Conservation (phyloP, 2,888 invertebrate species). For the Ganaspis brasiliensis region DNA sequence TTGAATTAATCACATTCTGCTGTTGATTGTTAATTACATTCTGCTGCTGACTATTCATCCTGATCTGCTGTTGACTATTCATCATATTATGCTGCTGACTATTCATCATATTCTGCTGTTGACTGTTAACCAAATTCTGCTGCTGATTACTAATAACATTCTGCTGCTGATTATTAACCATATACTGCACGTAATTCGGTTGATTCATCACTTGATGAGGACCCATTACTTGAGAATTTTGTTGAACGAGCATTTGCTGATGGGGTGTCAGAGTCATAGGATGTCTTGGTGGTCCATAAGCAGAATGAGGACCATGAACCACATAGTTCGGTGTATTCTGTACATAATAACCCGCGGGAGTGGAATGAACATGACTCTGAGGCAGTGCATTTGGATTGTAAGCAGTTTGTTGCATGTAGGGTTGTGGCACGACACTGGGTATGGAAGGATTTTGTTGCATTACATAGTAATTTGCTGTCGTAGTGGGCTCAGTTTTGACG, state of each 20-base stretch:
- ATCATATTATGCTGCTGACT: constrained; percentile 42
- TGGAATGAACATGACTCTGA: constrained; percentile 20
- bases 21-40: constrained; percentile 6
- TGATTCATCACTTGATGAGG: constrained; percentile 54
- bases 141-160: background rate
- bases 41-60: constrained; percentile 1
- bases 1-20: background rate
- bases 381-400: constrained; percentile 21
- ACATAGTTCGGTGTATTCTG: constrained; percentile 65
- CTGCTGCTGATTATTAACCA: constrained; percentile 35
- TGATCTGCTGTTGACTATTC: constrained; percentile 20
- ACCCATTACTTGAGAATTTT: background rate
- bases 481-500: constrained; percentile 61
- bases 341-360: constrained; percentile 66
- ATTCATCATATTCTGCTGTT: background rate
- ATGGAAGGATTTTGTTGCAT: constrained; percentile 65
- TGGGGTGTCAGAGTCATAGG: constrained; percentile 30
- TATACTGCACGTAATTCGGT: constrained; percentile 61
- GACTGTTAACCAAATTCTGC: constrained; percentile 37
- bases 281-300: constrained; percentile 14
- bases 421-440: constrained; percentile 57
- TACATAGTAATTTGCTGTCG: constrained; percentile 68
- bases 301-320: constrained; percentile 60
- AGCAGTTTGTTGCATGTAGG: constrained; percentile 55
- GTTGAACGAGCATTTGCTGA: constrained; percentile 50